These are phyloP conservation scores for Antigone vipio DNA, from an alignment of 2,113 vertebrate species.

Conservation along the genomic window DNA sequence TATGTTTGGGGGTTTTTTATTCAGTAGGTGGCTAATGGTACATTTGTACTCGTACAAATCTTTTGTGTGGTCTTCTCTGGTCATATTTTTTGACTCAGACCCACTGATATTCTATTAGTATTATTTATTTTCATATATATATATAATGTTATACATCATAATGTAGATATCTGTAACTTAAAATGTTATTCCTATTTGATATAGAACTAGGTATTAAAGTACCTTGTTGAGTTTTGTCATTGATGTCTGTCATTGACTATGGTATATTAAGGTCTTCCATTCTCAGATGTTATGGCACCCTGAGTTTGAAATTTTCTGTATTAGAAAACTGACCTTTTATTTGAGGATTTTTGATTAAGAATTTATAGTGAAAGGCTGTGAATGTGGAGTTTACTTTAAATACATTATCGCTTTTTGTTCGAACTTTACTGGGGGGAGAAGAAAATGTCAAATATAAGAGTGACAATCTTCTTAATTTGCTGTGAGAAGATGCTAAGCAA, in stretches of 20 bases:
- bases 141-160: not conserved
- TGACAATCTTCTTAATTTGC: not conserved
- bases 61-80: not conserved
- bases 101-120: not conserved
- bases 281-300: not conserved
- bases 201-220: not conserved
- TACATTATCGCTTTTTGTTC: not conserved
- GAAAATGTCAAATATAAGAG: not conserved
- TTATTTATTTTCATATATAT: not conserved
- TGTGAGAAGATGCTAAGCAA: not conserved
- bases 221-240: not conserved
- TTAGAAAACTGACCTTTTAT: not conserved
- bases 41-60: not conserved
- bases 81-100: not conserved
- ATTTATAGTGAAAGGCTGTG: not conserved
- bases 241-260: not conserved
- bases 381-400: not conserved
- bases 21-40: not conserved
- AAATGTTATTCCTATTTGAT: not conserved
- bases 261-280: not conserved
- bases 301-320: not conserved
- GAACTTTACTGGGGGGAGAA: not conserved
- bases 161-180: not conserved
- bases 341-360: not conserved
- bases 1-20: accelerated